Evolutionary conservation across 2,888 invertebrate species (phyloP).

Genomic region (Erebia epiphron): DNA sequence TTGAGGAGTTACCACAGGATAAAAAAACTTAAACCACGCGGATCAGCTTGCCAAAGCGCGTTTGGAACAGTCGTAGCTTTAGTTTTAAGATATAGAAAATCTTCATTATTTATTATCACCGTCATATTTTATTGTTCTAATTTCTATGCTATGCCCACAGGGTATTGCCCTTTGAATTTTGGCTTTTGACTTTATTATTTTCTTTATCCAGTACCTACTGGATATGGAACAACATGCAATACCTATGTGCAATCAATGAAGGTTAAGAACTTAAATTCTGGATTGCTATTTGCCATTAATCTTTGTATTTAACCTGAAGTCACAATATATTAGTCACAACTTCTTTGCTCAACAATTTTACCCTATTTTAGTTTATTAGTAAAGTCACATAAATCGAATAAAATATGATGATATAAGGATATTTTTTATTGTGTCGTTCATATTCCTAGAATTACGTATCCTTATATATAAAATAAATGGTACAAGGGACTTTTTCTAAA

Average conservation of each 20-base stretch:
- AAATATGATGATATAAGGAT: neutral
- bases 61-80: too few relatives aligned
- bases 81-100: too few relatives aligned
- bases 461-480: neutral
- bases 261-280: slow-evolving; percentile 29
- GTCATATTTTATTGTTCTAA: too few relatives aligned
- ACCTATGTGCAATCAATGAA: neutral
- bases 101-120: too few relatives aligned
- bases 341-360: neutral
- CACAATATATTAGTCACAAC: slow-evolving; percentile 12
- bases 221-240: too few relatives aligned
- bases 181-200: neutral
- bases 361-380: too few relatives aligned
- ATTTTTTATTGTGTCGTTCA: neutral
- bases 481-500: neutral
- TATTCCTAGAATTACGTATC: neutral
- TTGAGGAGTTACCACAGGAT: too few relatives aligned
- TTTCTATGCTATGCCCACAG: neutral
- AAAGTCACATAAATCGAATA: neutral
- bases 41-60: too few relatives aligned
- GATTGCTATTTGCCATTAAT: slow-evolving; percentile 10
- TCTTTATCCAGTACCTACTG: neutral
- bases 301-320: slow-evolving; percentile 19
- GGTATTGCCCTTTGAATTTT: too few relatives aligned
- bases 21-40: too few relatives aligned